These are phyloP conservation scores for Ceratitis capitata DNA, from an alignment of 1,140 invertebrate genomes.

Conservation along the genomic window DNA sequence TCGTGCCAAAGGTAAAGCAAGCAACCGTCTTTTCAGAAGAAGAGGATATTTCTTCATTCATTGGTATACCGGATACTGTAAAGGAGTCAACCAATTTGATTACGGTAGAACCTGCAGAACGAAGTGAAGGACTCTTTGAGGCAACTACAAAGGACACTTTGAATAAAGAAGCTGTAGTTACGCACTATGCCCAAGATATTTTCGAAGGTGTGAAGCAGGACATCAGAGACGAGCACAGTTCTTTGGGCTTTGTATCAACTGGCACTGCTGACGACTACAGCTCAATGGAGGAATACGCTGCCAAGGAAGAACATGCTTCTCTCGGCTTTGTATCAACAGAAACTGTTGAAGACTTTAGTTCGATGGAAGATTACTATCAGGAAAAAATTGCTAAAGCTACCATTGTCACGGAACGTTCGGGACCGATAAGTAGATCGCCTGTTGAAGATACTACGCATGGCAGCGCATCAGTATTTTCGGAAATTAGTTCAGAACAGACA, in stretches of 20 bases:
- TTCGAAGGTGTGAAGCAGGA: conserved; percentile 44
- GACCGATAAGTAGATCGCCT: not conserved
- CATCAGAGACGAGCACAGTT: conserved; percentile 52
- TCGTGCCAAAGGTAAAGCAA: not conserved
- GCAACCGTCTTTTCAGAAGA: not conserved
- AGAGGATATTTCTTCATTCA: conserved; percentile 41
- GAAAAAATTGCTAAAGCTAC: conserved; percentile 55
- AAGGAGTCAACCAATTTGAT: conserved; percentile 41
- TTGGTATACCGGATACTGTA: conserved; percentile 44
- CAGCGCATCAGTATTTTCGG: not conserved
- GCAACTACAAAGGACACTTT: conserved; percentile 55
- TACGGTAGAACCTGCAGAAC: not conserved
- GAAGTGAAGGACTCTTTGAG: conserved; percentile 51
- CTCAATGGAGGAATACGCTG: conserved; percentile 57
- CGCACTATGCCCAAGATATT: conserved; percentile 54
- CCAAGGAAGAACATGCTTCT: conserved; percentile 58
- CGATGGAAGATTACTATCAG: conserved; percentile 62
- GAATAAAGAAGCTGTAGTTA: conserved; percentile 57
- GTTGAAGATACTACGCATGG: not conserved
- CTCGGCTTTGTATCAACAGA: conserved; percentile 60
- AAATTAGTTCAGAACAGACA: conserved; percentile 55
- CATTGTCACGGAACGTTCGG: conserved; percentile 50
- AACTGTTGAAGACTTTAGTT: conserved; percentile 61
- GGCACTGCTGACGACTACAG: conserved; percentile 59
- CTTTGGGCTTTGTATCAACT: conserved; percentile 58